These are phyloP conservation scores for Lumbricus terrestris DNA, from an alignment of 2,888 invertebrate genomes.

Conservation along the genomic window DNA sequence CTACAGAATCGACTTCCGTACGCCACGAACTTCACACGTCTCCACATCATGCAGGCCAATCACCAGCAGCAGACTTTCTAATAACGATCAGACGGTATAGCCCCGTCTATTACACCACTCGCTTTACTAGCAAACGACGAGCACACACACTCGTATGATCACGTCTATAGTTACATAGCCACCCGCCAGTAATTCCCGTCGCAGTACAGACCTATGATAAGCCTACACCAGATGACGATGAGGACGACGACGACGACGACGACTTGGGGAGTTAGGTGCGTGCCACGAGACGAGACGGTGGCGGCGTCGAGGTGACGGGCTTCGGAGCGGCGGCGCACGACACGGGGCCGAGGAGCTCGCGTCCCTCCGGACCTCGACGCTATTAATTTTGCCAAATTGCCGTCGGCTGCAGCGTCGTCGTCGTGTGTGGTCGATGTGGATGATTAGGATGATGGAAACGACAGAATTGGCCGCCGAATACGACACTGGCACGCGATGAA, in stretches of 20 bases:
- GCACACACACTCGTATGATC: not conserved
- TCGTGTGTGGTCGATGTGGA: not conserved
- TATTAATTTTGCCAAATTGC: slow-evolving; percentile 18
- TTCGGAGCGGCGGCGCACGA: slow-evolving; percentile 7
- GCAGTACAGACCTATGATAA: too few relatives aligned
- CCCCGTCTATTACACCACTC: not conserved
- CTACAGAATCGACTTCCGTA: not conserved
- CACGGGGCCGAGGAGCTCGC: not conserved
- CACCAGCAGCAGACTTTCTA: not conserved
- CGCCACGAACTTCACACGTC: not conserved
- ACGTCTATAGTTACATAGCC: not conserved
- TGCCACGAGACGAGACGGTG: not conserved
- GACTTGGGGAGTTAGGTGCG: not conserved
- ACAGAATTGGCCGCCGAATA: not conserved
- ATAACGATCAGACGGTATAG: not conserved
- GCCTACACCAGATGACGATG: too few relatives aligned
- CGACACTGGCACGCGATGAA: not conserved
- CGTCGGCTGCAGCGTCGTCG: not conserved
- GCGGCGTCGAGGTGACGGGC: slow-evolving; percentile 15
- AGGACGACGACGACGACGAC: too few relatives aligned
- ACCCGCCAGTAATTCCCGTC: too few relatives aligned
- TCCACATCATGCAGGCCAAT: not conserved
- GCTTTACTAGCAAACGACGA: too few relatives aligned
- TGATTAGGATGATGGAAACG: slow-evolving; percentile 13
- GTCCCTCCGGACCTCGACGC: not conserved